Evolutionary conservation across 2,888 invertebrate species (phyloP).

Genomic region (Chymomyza amoena): DNA sequence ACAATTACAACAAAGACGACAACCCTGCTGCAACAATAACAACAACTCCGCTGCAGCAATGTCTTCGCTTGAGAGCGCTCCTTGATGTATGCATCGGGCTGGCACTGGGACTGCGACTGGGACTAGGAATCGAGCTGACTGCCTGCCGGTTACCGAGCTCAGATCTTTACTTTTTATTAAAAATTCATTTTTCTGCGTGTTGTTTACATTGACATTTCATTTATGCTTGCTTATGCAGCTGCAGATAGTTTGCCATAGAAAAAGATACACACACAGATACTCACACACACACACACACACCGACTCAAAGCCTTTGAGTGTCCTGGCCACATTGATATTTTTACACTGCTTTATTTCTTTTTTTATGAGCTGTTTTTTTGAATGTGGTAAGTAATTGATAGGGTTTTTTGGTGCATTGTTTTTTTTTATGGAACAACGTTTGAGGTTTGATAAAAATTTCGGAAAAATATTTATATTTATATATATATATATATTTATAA

Average conservation of each 20-base stretch:
- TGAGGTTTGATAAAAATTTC: neutral
- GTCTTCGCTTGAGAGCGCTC: constrained; percentile 32
- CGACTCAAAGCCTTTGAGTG: neutral
- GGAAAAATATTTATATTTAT: too few species aligned
- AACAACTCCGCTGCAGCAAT: constrained; percentile 13
- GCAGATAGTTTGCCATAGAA: constrained; percentile 36
- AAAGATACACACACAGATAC: constrained; percentile 21
- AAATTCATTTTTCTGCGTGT: constrained; percentile 61
- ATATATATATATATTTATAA: too few species aligned
- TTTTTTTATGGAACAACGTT: neutral
- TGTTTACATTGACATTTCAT: constrained; percentile 62
- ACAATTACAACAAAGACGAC: too few species aligned
- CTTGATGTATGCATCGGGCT: constrained; percentile 57
- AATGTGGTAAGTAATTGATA: constrained; percentile 50
- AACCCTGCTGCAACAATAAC: neutral
- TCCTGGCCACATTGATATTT: neutral
- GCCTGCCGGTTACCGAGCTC: neutral
- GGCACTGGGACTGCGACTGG: neutral
- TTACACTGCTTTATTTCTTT: neutral
- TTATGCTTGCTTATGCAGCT: constrained; percentile 56
- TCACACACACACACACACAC: neutral
- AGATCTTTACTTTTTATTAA: constrained; percentile 38
- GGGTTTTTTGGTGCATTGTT: constrained; percentile 18
- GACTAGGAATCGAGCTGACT: neutral
- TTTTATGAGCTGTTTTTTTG: constrained; percentile 8